Percentiles rank a stretch among this genome's conserved stretches.
phyloP scores from a whole-genome alignment of 2,113 vertebrate species.

The Gobius niger region DNA sequence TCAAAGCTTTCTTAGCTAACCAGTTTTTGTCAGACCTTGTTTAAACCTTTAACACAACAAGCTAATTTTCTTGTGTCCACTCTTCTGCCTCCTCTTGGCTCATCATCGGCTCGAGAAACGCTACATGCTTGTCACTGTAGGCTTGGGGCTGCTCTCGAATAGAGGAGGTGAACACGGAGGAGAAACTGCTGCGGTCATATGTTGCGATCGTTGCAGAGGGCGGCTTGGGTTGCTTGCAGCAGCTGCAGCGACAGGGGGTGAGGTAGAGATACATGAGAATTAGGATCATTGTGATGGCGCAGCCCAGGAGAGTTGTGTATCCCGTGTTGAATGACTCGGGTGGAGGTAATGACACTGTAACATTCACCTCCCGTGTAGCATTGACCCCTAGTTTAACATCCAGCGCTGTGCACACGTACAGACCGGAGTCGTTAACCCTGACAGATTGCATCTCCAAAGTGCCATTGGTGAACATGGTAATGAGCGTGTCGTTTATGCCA shows the following conservation, averaged over 20 bases:
- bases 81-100: slow-evolving; percentile 80
- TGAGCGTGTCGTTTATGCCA: slow-evolving; percentile 76
- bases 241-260: slow-evolving; percentile 87
- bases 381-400: slow-evolving; percentile 80
- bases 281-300: slow-evolving; percentile 82
- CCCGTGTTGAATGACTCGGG: slow-evolving; percentile 87
- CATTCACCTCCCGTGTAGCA: slow-evolving; percentile 84
- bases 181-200: slow-evolving; percentile 47
- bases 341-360: slow-evolving; percentile 76
- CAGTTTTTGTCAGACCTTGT: background rate
- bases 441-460: slow-evolving; percentile 83
- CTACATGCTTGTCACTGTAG: slow-evolving; percentile 82
- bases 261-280: slow-evolving; percentile 91
- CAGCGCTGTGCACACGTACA: slow-evolving; percentile 87
- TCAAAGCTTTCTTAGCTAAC: background rate
- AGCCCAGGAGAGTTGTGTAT: slow-evolving; percentile 91
- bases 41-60: slow-evolving; percentile 33
- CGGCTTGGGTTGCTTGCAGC: slow-evolving; percentile 73
- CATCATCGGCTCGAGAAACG: slow-evolving; percentile 85
- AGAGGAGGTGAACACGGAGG: slow-evolving; percentile 56
- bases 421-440: slow-evolving; percentile 82
- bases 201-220: slow-evolving; percentile 34
- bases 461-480: slow-evolving; percentile 82
- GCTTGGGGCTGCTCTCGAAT: slow-evolving; percentile 67
- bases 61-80: slow-evolving; percentile 66